Base-by-base conservation (phyloP, 37 sponge, comb jelly and placozoan species). In the Bolinopsis microptera region DNA sequence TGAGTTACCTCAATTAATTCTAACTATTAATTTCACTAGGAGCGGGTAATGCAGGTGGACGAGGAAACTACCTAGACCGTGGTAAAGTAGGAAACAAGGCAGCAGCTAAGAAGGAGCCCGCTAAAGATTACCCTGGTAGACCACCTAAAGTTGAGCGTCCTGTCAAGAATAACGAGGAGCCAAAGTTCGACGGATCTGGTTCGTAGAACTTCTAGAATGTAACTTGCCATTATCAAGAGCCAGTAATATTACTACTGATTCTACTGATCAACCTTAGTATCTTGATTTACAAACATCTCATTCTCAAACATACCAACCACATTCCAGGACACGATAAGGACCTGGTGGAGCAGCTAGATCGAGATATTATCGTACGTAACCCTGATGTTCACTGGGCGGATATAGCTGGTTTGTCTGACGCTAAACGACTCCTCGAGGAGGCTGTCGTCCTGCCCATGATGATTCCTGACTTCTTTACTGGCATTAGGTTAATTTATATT, bases 401-500 rank as follows among this genome's bases (percentile, higher is more conserved):
- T 69, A 97, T 98, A 70, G 99, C 99, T 83, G 97, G 97, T 0
- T 83, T 98, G 75, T 94, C 90, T 32, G 99, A 98, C 36, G 97
- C 99, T 38, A 98, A 98, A 94, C 67, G 95, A 34, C 93, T 98
- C 32, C 95, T 98, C 25, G 96, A 98, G 94, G 99, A 98, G 40
- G 99, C 99, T 2, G 97, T 98, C 26, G 97, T 98, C 22, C 94
- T 98, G 26, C 99, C 99, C 30, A 93, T 98, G 33, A 95, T 96
- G 95, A 97, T 98, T 95, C 99, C 99, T 21, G 99, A 96, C 75
- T 98, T 95, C 94, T 98, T 98, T 93, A 96, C 95, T 48, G 99
- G 99, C 2, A 98, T 98, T 77, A 94, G 93, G 93, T 69, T 48
- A 18, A 13, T 48, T n/a, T n/a, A n/a, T n/a, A n/a, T n/a, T 18